Percentiles rank a stretch among this genome's conserved stretches.
Evolutionary conservation across 2,888 invertebrate genomes (phyloP).

Genomic region (Cheilosia grossa): DNA sequence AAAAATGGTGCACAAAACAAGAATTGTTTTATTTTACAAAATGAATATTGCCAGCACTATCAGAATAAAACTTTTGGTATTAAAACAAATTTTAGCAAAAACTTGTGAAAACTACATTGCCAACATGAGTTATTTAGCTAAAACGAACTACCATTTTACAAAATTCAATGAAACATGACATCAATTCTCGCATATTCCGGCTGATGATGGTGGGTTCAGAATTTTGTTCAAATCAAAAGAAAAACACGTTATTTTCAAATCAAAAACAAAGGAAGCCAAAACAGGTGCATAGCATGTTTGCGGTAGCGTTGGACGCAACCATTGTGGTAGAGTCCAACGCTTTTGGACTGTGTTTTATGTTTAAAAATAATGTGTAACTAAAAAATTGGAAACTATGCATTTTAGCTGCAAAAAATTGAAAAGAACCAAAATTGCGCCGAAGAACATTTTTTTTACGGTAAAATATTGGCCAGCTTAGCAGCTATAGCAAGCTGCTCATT

Average conservation of each 20-base stretch:
- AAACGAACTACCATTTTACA: constrained; percentile 71
- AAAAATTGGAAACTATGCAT: constrained; percentile 51
- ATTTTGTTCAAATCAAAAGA: constrained; percentile 29
- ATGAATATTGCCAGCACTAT: constrained; percentile 40
- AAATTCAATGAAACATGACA: constrained; percentile 72
- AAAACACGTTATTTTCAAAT: constrained; percentile 53
- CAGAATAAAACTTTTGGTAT: constrained; percentile 52
- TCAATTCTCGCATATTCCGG: constrained; percentile 64
- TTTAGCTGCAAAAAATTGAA: constrained; percentile 64
- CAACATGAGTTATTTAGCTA: constrained; percentile 73
- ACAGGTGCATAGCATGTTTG: constrained; percentile 72
- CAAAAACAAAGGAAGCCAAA: constrained; percentile 59
- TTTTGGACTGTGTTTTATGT: constrained; percentile 35
- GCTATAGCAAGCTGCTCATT: constrained; percentile 41
- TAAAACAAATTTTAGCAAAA: constrained; percentile 67
- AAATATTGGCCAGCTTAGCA: constrained; percentile 53
- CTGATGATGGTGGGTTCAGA: constrained; percentile 61
- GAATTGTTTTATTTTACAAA: constrained; percentile 1
- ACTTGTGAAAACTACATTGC: constrained; percentile 74
- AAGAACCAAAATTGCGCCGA: constrained; percentile 55
- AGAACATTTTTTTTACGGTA: constrained; percentile 50
- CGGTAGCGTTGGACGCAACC: constrained; percentile 54
- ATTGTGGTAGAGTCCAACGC: constrained; percentile 54
- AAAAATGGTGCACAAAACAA: constrained; percentile 57
- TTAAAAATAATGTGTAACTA: constrained; percentile 11